Evolutionary conservation across 2,888 invertebrate species (phyloP).

Genomic region (Ernsta delagoae): DNA sequence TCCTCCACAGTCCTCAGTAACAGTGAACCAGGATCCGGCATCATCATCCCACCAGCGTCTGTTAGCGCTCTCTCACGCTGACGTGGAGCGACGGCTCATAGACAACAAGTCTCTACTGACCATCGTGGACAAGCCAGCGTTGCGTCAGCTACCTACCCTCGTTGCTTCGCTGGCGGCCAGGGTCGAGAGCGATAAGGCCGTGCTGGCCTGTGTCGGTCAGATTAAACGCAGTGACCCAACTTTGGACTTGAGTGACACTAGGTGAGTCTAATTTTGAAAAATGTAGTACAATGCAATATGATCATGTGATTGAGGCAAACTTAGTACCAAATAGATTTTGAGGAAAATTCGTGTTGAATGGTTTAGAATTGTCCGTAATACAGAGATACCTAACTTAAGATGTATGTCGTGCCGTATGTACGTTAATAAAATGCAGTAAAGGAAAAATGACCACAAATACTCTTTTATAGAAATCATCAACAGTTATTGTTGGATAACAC

Average conservation of each 20-base stretch:
- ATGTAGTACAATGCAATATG: too few relatives aligned
- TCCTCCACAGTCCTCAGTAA: slow-evolving; percentile 72
- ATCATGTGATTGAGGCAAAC: too few relatives aligned
- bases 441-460: too few relatives aligned
- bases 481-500: too few relatives aligned
- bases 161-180: slow-evolving; percentile 89
- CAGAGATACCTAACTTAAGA: too few relatives aligned
- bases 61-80: slow-evolving; percentile 91
- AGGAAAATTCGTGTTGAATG: too few relatives aligned
- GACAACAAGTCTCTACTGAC: slow-evolving; percentile 96
- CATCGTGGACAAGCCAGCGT: slow-evolving; percentile 91
- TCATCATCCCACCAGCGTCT: slow-evolving; percentile 95
- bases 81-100: slow-evolving; percentile 95
- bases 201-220: slow-evolving; percentile 89
- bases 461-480: too few relatives aligned
- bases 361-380: too few relatives aligned
- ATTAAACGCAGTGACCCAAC: slow-evolving; percentile 86
- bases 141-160: slow-evolving; percentile 90
- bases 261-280: slow-evolving; percentile 59
- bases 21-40: slow-evolving; percentile 89
- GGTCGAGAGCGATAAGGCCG: slow-evolving; percentile 96
- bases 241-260: slow-evolving; percentile 86
- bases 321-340: too few relatives aligned
- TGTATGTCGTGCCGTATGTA: too few relatives aligned
- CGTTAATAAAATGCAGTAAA: too few relatives aligned